phyloP scores from a whole-genome alignment of 2,888 invertebrate species.

The Protula sp. region DNA sequence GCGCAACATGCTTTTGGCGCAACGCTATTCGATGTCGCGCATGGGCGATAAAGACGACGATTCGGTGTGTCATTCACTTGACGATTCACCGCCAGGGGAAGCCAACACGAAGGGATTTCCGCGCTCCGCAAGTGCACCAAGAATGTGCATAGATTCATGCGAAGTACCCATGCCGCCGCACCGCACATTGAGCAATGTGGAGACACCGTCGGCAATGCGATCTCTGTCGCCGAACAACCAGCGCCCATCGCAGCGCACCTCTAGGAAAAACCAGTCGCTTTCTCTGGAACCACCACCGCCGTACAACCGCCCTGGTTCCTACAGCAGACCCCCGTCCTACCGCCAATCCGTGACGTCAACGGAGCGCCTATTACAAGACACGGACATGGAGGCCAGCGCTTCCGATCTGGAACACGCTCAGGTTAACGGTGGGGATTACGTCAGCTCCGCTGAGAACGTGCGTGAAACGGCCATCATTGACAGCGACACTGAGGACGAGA shows the following conservation, averaged over 20 bases:
- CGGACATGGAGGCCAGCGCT: not conserved
- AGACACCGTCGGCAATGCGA: not conserved
- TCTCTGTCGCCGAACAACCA: not conserved
- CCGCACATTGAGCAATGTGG: not conserved
- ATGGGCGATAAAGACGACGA: too few relatives aligned
- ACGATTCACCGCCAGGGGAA: not conserved
- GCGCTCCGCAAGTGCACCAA: not conserved
- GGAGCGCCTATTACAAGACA: not conserved
- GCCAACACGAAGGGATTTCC: not conserved
- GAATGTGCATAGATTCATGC: not conserved
- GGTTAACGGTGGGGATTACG: too few relatives aligned
- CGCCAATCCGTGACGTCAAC: not conserved
- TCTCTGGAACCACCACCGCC: not conserved
- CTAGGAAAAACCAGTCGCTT: not conserved
- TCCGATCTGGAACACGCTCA: not conserved
- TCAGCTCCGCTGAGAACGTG: slow-evolving; percentile 5
- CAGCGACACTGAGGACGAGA: slow-evolving; percentile 1
- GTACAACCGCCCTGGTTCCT: not conserved
- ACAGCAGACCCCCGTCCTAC: not conserved
- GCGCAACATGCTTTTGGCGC: slow-evolving; percentile 6
- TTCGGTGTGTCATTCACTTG: not conserved
- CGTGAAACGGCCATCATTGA: slow-evolving; percentile 16
- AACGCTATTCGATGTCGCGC: not conserved
- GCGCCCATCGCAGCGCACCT: not conserved
- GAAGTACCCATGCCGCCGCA: not conserved